phyloP scores from a whole-genome alignment of 2,797 vertebrate species.

The Sebastes baramenuke region DNA sequence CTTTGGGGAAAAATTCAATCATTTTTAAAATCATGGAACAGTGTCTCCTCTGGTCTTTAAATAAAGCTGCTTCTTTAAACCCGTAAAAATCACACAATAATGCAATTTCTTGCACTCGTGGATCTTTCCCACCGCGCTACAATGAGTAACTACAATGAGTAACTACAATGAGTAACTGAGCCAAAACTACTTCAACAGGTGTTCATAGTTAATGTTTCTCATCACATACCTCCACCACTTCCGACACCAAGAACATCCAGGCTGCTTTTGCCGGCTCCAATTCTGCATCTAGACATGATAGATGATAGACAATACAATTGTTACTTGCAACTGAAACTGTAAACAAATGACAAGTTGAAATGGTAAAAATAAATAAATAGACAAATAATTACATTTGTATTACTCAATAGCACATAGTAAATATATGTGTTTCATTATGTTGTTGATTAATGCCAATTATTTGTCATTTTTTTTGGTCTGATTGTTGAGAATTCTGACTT shows the following conservation, averaged over 20 bases:
- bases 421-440: too few relatives aligned
- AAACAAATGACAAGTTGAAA: neutral
- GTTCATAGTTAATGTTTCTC: neutral
- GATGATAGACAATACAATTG: neutral
- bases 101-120: neutral
- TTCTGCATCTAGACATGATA: constrained; percentile 67
- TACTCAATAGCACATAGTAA: neutral
- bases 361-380: neutral
- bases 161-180: neutral
- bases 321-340: neutral
- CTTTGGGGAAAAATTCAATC: neutral
- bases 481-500: too few relatives aligned
- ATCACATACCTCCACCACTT: constrained; percentile 86
- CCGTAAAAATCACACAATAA: neutral
- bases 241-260: constrained; percentile 89
- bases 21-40: neutral
- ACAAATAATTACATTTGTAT: neutral
- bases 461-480: too few relatives aligned
- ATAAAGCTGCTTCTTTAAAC: neutral
- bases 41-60: neutral
- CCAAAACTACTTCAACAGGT: neutral
- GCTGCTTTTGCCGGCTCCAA: constrained; percentile 79
- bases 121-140: neutral
- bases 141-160: too few relatives aligned
- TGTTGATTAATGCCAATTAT: neutral